A percentile compares a stretch with the other conserved stretches of the same genome.
Evolutionary conservation across 2,113 vertebrate genomes (phyloP).

Genomic region (Picathartes gymnocephalus): DNA sequence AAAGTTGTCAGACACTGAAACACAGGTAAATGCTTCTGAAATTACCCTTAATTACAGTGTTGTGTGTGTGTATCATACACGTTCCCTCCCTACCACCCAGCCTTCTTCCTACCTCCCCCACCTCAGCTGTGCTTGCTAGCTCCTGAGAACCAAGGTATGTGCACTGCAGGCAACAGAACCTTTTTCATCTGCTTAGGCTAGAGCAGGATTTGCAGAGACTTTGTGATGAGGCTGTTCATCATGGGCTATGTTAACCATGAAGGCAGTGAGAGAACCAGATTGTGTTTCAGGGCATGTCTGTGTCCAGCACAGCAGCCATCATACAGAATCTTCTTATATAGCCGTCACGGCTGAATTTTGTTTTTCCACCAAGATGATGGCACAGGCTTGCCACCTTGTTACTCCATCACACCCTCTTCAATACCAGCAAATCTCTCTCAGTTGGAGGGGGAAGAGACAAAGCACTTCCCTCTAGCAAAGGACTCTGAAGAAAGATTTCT

Average conservation of each 20-base stretch:
- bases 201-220: background rate
- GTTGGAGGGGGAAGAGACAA: background rate
- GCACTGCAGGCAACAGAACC: background rate
- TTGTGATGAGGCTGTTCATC: background rate
- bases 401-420: background rate
- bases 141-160: background rate
- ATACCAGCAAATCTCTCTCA: background rate
- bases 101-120: constrained; percentile 23
- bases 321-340: background rate
- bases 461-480: background rate
- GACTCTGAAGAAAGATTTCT: background rate
- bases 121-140: background rate
- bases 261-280: background rate
- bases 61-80: constrained; percentile 1
- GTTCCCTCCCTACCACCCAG: constrained; percentile 38
- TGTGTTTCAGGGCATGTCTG: background rate
- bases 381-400: background rate
- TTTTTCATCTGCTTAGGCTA: background rate
- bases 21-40: constrained; percentile 54
- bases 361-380: background rate
- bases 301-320: background rate
- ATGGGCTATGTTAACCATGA: background rate
- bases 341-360: background rate
- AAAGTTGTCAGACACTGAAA: constrained; percentile 46
- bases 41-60: constrained; percentile 47